These are phyloP conservation scores for Tetragonisca angustula DNA, from an alignment of 2,888 invertebrate species.

Conservation along the genomic window DNA sequence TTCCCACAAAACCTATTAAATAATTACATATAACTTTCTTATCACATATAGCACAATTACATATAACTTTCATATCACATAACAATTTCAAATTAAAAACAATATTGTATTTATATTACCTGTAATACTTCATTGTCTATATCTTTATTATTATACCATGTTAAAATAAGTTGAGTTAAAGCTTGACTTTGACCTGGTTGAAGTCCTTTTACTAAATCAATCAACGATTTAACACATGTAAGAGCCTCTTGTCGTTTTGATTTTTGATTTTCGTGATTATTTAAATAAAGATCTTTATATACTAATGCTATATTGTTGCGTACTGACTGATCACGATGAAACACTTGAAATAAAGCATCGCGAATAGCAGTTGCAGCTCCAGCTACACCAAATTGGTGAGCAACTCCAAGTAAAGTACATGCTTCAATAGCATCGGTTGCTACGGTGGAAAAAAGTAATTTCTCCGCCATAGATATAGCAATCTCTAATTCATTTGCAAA, in stretches of 20 bases:
- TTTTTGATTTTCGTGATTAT: constrained; percentile 61
- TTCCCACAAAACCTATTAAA: constrained; percentile 92
- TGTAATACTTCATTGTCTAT: constrained; percentile 75
- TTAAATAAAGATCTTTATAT: constrained; percentile 79
- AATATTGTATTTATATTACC: constrained; percentile 57
- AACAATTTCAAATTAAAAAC: neutral
- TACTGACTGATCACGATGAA: constrained; percentile 79
- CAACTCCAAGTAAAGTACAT: constrained; percentile 93
- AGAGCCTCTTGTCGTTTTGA: constrained; percentile 75
- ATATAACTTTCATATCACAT: neutral
- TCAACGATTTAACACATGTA: constrained; percentile 72
- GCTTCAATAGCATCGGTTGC: constrained; percentile 94
- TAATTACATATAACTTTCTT: constrained; percentile 38
- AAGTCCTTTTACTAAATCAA: constrained; percentile 75
- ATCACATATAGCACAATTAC: constrained; percentile 40
- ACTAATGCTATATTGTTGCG: constrained; percentile 77
- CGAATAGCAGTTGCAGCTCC: constrained; percentile 87
- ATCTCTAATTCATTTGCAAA: constrained; percentile 85
- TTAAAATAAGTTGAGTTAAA: constrained; percentile 73
- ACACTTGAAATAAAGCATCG: constrained; percentile 79
- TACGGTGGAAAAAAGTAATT: constrained; percentile 89
- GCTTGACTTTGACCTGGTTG: constrained; percentile 78
- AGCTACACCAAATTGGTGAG: constrained; percentile 91
- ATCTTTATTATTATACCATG: constrained; percentile 76
- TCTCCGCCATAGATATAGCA: constrained; percentile 88